Base-by-base conservation (phyloP, 2,797 vertebrate genomes). In the Novumbra hubbsi region DNA sequence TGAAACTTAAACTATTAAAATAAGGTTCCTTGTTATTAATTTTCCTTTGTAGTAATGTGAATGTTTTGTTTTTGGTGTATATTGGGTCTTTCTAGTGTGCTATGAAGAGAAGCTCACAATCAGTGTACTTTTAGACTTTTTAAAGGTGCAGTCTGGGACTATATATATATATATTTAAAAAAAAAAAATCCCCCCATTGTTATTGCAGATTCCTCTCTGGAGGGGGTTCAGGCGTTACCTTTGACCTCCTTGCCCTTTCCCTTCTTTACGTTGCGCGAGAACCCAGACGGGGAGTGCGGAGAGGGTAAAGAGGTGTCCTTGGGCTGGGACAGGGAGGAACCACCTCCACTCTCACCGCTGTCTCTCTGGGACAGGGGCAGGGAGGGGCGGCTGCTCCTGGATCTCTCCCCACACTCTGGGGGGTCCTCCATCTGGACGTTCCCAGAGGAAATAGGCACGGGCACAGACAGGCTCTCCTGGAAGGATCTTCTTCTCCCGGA, bases 181-280 rank as follows among this genome's bases (percentile, higher is more conserved):
- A n/a, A n/a, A n/a, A n/a, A n/a, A n/a, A n/a, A n/a, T n/a, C n/a
- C n/a, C n/a, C n/a, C n/a, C n/a, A n/a, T n/a, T 27, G 7, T 21
- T 7, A 16, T 52, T 14, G 69, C 24, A n/a, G 48, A 14, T 12
- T 30, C 16, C 19, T 6, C 30, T 68, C 21, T 34, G 21, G 52
- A 62, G 63, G 14, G 45, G 57, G 32, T 1, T 30, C 30, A 69
- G 24, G 24, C 14, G n/a, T 60, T 84, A 97, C 96, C 96, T 93
- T 95, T 96, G 63, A 80, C 68, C 63, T 93, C 52, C 78, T 94
- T 96, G 72, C 93, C 86, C 87, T 94, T 95, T 77, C 92, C 93
- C 90, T 94, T 95, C 86, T 96, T 97, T 63, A 91, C 86, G 34
- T 85, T 95, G 63, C 88, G 92, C 83, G 90, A 86, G 62, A 93